These are phyloP conservation scores for Platygyra sinensis DNA, from an alignment of 64 coral and sea anemone genomes.

Conservation along the genomic window DNA sequence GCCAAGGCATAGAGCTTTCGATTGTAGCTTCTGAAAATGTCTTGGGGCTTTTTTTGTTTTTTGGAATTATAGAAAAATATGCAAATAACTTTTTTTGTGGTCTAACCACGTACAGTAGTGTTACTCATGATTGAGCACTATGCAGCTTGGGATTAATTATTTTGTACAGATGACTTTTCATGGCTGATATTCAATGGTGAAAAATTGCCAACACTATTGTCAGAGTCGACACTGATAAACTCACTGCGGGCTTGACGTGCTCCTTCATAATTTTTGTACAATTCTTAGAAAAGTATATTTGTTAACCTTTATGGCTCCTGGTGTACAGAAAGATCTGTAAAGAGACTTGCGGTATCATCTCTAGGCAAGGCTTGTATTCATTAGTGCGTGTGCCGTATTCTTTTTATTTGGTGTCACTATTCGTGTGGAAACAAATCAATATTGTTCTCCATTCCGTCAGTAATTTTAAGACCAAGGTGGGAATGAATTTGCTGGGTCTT, in stretches of 20 bases:
- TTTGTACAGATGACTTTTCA: background rate
- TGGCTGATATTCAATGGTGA: background rate
- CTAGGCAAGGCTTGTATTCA: background rate
- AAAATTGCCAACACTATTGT: background rate
- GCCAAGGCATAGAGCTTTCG: conserved; percentile 22
- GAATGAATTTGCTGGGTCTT: too few relatives aligned
- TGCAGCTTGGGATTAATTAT: background rate
- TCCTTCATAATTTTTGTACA: background rate
- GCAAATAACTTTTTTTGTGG: conserved; percentile 11
- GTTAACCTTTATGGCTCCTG: background rate
- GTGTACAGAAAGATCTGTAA: conserved; percentile 13
- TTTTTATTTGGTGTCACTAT: too few relatives aligned
- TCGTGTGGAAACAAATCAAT: too few relatives aligned
- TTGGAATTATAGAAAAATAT: background rate
- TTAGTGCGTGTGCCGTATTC: background rate
- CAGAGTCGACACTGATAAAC: background rate
- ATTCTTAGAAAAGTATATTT: background rate
- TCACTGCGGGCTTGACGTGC: background rate
- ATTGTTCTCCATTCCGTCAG: too few relatives aligned
- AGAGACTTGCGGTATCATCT: background rate
- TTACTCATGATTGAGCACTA: background rate
- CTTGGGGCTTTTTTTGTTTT: background rate
- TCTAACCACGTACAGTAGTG: conserved; percentile 21
- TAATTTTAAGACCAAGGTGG: too few relatives aligned
- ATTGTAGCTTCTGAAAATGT: background rate